phyloP scores from a whole-genome alignment of 2,888 invertebrate genomes.

The Xestia rhomboidea region DNA sequence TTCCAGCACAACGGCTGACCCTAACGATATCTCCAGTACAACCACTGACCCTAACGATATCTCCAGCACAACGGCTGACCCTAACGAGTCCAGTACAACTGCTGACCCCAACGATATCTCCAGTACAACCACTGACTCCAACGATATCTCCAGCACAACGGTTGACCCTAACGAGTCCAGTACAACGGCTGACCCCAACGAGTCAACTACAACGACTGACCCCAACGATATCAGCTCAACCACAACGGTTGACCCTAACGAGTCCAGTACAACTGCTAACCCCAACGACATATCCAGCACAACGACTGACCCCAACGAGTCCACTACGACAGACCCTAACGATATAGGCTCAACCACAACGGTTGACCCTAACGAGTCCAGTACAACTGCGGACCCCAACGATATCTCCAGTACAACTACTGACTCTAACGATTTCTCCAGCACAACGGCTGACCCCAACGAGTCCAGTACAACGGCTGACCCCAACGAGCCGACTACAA shows the following conservation, averaged over 20 bases:
- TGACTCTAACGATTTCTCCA: not conserved
- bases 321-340: not conserved
- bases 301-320: not conserved
- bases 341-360: not conserved
- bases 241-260: not conserved
- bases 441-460: not conserved
- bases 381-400: rapidly evolving
- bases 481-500: not conserved
- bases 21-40: not conserved
- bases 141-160: too few relatives aligned
- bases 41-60: not conserved
- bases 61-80: not conserved
- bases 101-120: not conserved
- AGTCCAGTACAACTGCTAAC: not conserved
- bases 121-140: not conserved
- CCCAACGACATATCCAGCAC: not conserved
- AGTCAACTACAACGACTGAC: not conserved
- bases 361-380: not conserved
- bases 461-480: not conserved
- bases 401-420: not conserved
- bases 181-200: not conserved
- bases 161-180: too few relatives aligned
- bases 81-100: not conserved
- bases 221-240: not conserved
- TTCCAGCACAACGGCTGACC: not conserved